Percentiles rank a stretch among this genome's conserved stretches.
These are phyloP conservation scores for Cygnus buccinator DNA, from an alignment of 2,113 vertebrate species.

Conservation along the genomic window DNA sequence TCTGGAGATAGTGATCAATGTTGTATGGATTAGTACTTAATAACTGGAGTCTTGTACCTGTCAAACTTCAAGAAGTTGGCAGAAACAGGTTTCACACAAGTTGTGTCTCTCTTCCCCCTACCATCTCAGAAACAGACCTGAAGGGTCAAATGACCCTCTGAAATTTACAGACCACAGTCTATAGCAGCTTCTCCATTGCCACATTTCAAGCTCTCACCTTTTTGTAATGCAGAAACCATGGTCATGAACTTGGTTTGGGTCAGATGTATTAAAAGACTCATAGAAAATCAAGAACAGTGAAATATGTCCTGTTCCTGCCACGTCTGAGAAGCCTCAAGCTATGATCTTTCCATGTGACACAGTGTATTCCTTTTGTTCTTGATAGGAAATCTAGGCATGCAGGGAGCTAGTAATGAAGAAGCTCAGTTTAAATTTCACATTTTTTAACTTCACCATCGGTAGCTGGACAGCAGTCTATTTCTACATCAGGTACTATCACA, in stretches of 20 bases:
- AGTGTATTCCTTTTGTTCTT: background rate
- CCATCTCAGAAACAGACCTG: background rate
- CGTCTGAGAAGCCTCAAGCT: background rate
- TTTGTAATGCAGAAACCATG: background rate
- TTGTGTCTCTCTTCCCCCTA: accelerated
- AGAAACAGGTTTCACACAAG: background rate
- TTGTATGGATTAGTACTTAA: background rate
- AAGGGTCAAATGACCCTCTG: background rate
- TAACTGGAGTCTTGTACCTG: background rate
- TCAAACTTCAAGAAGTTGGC: background rate
- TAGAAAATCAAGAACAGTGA: background rate
- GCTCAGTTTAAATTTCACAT: background rate
- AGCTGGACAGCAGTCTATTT: background rate
- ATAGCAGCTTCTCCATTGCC: background rate
- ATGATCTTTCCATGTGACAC: background rate
- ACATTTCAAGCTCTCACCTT: background rate
- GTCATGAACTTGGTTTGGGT: background rate
- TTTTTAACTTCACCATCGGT: background rate
- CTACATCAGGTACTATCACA: background rate
- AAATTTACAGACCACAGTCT: background rate
- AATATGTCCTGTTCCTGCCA: background rate
- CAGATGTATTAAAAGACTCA: background rate
- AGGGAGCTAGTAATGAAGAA: background rate
- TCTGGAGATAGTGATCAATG: background rate
- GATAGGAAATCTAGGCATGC: accelerated